These are phyloP conservation scores for Dolichotis patagonum DNA, from an alignment of 2,113 vertebrate species.

Conservation along the genomic window DNA sequence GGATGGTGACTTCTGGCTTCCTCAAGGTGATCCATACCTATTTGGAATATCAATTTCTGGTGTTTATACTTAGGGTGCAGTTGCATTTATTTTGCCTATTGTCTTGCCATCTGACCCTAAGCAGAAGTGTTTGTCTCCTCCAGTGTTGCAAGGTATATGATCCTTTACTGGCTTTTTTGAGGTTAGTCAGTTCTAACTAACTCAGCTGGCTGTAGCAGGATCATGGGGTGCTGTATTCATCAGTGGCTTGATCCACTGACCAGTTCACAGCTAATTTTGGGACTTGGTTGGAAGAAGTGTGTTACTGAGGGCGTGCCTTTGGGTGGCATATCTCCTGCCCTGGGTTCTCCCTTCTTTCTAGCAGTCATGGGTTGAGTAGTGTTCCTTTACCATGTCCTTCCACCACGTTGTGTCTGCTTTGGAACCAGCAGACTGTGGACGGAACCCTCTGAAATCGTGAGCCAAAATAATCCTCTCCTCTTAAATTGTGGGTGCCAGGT, in stretches of 20 bases:
- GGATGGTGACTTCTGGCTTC: too few relatives aligned
- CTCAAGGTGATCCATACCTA: too few relatives aligned
- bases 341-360: neutral
- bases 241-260: neutral
- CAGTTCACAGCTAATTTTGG: neutral
- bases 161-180: too few relatives aligned
- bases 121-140: too few relatives aligned
- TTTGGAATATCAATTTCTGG: too few relatives aligned
- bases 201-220: too few relatives aligned
- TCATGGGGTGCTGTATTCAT: neutral
- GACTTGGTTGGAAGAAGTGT: neutral
- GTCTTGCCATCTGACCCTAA: too few relatives aligned
- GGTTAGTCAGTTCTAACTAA: too few relatives aligned
- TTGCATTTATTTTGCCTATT: too few relatives aligned
- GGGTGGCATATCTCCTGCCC: neutral
- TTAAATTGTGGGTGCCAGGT: neutral
- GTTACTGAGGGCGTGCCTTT: neutral
- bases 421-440: neutral
- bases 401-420: neutral
- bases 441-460: neutral
- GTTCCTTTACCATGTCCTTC: neutral
- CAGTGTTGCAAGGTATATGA: too few relatives aligned
- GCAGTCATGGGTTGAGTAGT: neutral
- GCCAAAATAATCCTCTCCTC: neutral
- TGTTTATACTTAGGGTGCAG: too few relatives aligned